phyloP scores from a whole-genome alignment of 1,140 invertebrate species.

The Zaprionus vittiger region DNA sequence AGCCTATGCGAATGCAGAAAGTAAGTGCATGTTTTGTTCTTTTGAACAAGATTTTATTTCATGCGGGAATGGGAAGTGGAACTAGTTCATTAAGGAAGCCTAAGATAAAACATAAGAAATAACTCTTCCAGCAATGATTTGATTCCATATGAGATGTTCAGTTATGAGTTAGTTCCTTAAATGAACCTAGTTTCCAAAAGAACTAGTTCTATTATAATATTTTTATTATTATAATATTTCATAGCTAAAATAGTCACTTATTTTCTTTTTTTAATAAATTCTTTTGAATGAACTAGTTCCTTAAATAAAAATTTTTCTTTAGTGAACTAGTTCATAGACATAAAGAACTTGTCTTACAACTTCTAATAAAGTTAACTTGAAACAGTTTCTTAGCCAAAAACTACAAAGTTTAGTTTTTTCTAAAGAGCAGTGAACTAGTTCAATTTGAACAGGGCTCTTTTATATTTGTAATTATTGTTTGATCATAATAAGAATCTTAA shows the following conservation, averaged over 20 bases:
- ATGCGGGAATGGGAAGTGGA: neutral
- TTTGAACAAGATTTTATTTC: neutral
- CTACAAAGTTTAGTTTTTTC: too few species aligned
- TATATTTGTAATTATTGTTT: too few species aligned
- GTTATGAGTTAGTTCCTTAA: neutral
- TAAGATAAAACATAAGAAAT: neutral
- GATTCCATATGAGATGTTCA: neutral
- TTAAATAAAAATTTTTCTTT: too few species aligned
- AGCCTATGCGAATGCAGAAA: conserved; percentile 91
- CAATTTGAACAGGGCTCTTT: too few species aligned
- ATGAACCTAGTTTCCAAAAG: too few species aligned
- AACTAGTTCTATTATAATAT: neutral
- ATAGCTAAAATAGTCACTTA: neutral
- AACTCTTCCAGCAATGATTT: too few species aligned
- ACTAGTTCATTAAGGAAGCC: neutral
- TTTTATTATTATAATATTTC: too few species aligned
- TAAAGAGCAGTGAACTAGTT: too few species aligned
- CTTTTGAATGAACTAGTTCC: neutral
- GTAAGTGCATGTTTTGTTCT: conserved; percentile 86
- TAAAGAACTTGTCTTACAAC: too few species aligned
- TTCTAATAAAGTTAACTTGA: too few species aligned
- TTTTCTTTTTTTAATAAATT: neutral
- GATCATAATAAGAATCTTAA: too few species aligned
- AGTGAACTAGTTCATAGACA: neutral
- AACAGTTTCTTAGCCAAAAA: too few species aligned